Base-by-base conservation (phyloP, 2,888 invertebrate genomes). In the Hypomecis punctinalis region DNA sequence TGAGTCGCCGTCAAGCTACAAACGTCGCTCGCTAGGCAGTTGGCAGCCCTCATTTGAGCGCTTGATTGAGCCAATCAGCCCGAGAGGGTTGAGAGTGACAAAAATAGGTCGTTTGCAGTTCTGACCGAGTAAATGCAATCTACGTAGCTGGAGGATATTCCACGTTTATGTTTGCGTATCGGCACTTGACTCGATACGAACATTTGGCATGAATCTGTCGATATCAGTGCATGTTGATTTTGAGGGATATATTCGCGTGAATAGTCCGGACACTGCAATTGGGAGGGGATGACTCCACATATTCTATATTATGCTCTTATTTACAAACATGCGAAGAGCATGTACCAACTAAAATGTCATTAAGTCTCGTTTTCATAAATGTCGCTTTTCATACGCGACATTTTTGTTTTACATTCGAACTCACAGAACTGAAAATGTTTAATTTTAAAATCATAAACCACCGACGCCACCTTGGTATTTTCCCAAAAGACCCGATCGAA, bases 11-110 rank as follows among this genome's bases (percentile, higher is more conserved):
- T 68, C 70, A 68, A 70, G 69, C 58, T 59, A 68, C 66, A 68
- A 69, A 72, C 67, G 68, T 59, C 62, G 66, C 67, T 52, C 23
- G 52, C 23, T 46, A 60, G 62, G 67, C 57, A 62, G 70, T 51
- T 49, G 40, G 33, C 66, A 64, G 63, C 63, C 64, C 69, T 72
- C 75, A 76, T 79, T 78, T 75, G 72, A 75, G 69, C 73, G 71
- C 73, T 63, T 76, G 75, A 80, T 80, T 78, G 78, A 76, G 76
- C 73, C 76, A 80, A 80, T 80, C 74, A 75, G 67, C 42, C 23
- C n/a, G 62, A 55, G 59, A 48, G 54, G 68, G 66, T 67, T 61
- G 54, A 68, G 73, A 71, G 75, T 69, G 76, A 75, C 74, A 75
- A 78, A 81, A 79, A 75, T 83, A 78, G 81, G 82, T 78, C 81